Evolutionary conservation across 2,113 vertebrate species (phyloP).

Genomic region (Megaleporinus macrocephalus): DNA sequence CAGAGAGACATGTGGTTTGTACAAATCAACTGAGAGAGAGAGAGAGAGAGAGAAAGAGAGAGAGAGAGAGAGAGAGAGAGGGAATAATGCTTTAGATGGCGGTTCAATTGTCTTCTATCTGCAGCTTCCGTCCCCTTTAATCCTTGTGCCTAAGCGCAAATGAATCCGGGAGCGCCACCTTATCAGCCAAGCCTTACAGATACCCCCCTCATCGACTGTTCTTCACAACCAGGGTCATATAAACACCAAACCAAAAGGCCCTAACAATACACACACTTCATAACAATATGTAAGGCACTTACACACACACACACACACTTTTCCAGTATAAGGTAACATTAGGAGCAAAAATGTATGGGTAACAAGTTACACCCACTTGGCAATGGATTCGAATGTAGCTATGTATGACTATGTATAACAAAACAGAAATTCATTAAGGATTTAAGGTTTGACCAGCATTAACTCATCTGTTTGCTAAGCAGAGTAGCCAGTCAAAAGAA

Average conservation of each 20-base stretch:
- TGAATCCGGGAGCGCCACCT: conserved; percentile 75
- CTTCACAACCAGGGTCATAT: conserved; percentile 26
- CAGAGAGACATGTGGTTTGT: conserved; percentile 59
- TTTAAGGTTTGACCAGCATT: no score
- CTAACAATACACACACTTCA: conserved; percentile 50
- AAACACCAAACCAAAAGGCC: conserved; percentile 44
- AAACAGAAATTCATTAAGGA: no score
- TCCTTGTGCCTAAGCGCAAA: conserved; percentile 80
- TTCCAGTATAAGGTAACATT: no score
- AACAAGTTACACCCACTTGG: no score
- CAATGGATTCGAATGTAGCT: no score
- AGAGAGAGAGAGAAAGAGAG: no score
- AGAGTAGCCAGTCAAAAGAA: no score
- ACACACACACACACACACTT: conserved; percentile 49
- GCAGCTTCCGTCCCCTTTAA: conserved; percentile 66
- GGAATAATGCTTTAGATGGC: conserved; percentile 71
- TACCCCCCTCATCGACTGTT: conserved; percentile 49
- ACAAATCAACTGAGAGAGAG: conserved; percentile 61
- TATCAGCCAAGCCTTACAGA: conserved; percentile 75
- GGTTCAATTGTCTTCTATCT: conserved; percentile 82
- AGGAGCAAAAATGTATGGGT: no score
- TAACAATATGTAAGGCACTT: conserved; percentile 36
- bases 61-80: conserved; percentile 46
- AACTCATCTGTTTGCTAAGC: no score
- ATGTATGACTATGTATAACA: no score